Evolutionary conservation across 2,797 vertebrate genomes (phyloP).

Genomic region (Nothura maculosa): DNA sequence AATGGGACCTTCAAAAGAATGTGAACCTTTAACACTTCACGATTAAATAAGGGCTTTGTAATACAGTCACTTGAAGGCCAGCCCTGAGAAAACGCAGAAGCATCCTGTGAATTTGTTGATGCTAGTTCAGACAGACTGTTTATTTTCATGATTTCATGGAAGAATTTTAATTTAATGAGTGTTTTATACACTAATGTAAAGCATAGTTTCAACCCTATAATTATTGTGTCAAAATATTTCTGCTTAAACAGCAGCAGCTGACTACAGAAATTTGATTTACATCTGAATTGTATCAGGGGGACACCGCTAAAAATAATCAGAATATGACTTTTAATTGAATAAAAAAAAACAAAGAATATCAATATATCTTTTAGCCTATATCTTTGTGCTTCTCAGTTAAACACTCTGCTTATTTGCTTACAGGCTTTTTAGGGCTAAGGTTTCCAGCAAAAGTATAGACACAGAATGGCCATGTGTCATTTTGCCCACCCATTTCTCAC

Average conservation of each 20-base stretch:
- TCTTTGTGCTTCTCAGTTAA: slow-evolving; percentile 53
- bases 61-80: slow-evolving; percentile 76
- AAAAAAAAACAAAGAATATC: slow-evolving; percentile 73
- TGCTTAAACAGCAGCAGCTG: slow-evolving; percentile 90
- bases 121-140: slow-evolving; percentile 94
- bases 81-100: slow-evolving; percentile 92
- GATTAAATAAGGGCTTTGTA: slow-evolving; percentile 76
- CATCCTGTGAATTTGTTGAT: slow-evolving; percentile 90
- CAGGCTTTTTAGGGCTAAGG: slow-evolving; percentile 38
- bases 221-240: slow-evolving; percentile 95
- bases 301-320: slow-evolving; percentile 71
- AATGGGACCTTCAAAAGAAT: slow-evolving; percentile 81
- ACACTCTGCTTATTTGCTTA: slow-evolving; percentile 35
- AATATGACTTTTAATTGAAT: slow-evolving; percentile 69
- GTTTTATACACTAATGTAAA: slow-evolving; percentile 90
- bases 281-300: slow-evolving; percentile 79
- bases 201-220: slow-evolving; percentile 89
- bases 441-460: slow-evolving; percentile 52
- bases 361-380: slow-evolving; percentile 43
- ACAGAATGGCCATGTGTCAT: background rate
- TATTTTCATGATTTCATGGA: slow-evolving; percentile 98
- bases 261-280: slow-evolving; percentile 84
- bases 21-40: slow-evolving; percentile 91
- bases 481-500: slow-evolving; percentile 58
- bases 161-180: slow-evolving; percentile 99